Percentiles rank a stretch among this genome's conserved stretches.
Evolutionary conservation across 2,113 vertebrate species (phyloP).

Genomic region (Thunnus thynnus): DNA sequence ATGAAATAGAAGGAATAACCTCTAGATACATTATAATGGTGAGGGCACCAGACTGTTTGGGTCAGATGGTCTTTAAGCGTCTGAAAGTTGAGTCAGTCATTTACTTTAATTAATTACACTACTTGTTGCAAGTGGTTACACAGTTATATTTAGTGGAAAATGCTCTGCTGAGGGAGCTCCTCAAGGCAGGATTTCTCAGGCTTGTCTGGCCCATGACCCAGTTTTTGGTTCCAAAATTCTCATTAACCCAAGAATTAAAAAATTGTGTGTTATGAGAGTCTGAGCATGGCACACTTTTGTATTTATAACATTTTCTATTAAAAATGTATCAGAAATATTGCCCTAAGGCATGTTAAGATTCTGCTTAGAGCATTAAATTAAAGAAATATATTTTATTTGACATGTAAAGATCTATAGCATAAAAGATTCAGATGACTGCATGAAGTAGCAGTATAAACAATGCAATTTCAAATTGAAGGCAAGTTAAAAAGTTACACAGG

Average conservation of each 20-base stretch:
- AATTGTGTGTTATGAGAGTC: too few relatives aligned
- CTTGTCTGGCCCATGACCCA: neutral
- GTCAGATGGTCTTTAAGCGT: constrained; percentile 17
- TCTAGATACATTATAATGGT: neutral
- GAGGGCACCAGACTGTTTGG: neutral
- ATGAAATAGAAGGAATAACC: neutral
- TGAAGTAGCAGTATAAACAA: neutral
- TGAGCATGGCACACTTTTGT: neutral
- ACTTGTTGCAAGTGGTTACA: constrained; percentile 1
- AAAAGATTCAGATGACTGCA: too few relatives aligned
- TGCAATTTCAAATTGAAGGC: neutral
- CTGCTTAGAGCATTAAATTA: too few relatives aligned
- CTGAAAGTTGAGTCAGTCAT: constrained; percentile 18
- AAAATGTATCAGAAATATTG: too few relatives aligned
- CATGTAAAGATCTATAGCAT: too few relatives aligned
- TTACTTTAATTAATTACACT: neutral
- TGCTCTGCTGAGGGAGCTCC: neutral
- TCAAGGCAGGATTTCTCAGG: neutral
- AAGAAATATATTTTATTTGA: too few relatives aligned
- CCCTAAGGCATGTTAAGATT: too few relatives aligned
- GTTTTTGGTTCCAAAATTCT: neutral
- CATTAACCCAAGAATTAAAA: neutral
- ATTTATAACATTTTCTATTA: too few relatives aligned
- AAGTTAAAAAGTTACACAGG: neutral
- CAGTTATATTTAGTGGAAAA: neutral